Evolutionary conservation across 2,113 vertebrate species (phyloP), one percentile per base, ranked within the genome.

Genomic region (Ciconia boyciana): DNA sequence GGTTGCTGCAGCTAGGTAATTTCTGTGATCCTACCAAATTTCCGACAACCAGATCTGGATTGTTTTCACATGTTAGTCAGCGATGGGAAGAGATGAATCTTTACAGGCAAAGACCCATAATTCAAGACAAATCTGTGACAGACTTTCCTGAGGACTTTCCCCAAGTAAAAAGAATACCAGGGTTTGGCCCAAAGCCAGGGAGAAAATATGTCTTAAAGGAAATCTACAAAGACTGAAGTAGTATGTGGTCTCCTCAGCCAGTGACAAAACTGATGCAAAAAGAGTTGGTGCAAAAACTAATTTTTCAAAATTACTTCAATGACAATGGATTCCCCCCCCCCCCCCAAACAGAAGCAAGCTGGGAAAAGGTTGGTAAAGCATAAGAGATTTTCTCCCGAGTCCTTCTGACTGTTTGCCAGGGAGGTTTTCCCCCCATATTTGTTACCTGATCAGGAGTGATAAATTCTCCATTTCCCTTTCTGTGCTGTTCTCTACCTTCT

Each of bases 91-190:
- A 90, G 71, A 80, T 89, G 19, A 89, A 75, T 91, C 85, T 85
- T 94, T 75, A 65, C 55, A 90, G 74, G 61, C 54, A 22, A 87
- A 90, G 82, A 62, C 91, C 55, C n/a, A 8, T 82, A 74, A 84
- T 94, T 93, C 1, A 3, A 89, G 70, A 72, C 31, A 70, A 84
- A 89, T 69, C 46, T 77, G 54, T 66, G 43, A 51, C 80, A 91
- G 83, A 74, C 64, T 87, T 91, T 86, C 49, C 90, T 83, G 80
- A 95, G 61, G 94, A 95, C 81, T 95, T 97, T 71, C 70, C 87
- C 87, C 71, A 88, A 83, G 69, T 95, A 71, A 89, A 87, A 95
- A 77, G 89, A 80, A 85, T 87, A 90, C 71, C 62, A 70, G 70
- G 74, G 19, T 34, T 91, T 96, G 93, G 85, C 80, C 39, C 58